phyloP scores from a whole-genome alignment of 1,140 invertebrate species.

The Trachelipus rathkii region DNA sequence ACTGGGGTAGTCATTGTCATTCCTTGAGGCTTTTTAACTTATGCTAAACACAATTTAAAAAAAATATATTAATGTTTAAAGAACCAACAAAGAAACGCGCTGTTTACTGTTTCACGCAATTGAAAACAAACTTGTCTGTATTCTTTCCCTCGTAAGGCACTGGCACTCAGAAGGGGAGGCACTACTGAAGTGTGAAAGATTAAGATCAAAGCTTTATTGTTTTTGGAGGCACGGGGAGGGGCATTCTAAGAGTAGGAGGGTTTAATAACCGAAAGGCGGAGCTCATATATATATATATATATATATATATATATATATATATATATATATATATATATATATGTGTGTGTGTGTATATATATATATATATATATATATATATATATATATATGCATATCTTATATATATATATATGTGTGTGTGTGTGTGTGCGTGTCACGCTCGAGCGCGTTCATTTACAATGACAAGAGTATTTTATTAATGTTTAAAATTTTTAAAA shows the following conservation, averaged over 20 bases:
- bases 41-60: neutral
- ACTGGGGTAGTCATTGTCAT: neutral
- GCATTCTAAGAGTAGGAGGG: neutral
- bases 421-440: too few relatives aligned
- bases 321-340: too few relatives aligned
- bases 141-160: neutral
- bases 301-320: too few relatives aligned
- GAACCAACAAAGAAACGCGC: neutral
- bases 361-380: too few relatives aligned
- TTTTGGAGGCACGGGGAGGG: neutral
- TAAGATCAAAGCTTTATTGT: neutral
- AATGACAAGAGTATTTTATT: too few relatives aligned
- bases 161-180: neutral
- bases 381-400: too few relatives aligned
- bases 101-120: neutral
- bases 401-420: too few relatives aligned
- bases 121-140: neutral
- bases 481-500: too few relatives aligned
- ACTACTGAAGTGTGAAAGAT: neutral
- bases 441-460: too few relatives aligned
- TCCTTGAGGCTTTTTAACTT: neutral
- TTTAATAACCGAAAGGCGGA: too few relatives aligned
- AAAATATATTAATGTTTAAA: constrained; percentile 6
- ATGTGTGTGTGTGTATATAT: too few relatives aligned
- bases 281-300: too few relatives aligned